phyloP scores from a whole-genome alignment of 2,797 vertebrate genomes.

The Phalloptychus januarius region DNA sequence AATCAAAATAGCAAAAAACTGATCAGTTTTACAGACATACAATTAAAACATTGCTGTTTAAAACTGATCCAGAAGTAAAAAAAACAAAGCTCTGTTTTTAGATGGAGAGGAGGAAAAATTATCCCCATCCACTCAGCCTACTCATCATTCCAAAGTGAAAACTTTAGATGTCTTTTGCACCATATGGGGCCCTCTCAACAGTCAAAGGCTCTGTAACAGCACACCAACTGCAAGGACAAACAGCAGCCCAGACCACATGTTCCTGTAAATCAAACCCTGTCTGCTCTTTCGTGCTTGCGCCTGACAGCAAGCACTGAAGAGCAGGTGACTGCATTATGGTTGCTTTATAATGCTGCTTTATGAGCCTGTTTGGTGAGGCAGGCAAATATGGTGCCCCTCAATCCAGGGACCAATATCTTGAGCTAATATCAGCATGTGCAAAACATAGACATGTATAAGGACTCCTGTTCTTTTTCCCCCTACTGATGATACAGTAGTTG shows the following conservation, averaged over 20 bases:
- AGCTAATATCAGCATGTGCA: not conserved
- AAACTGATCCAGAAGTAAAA: not conserved
- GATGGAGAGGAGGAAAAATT: not conserved
- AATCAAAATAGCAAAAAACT: not conserved
- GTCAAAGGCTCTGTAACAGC: conserved; percentile 61
- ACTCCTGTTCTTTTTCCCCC: not conserved
- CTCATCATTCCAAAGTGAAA: conserved; percentile 46
- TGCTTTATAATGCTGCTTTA: conserved; percentile 39
- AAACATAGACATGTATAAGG: not conserved
- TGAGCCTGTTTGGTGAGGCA: conserved; percentile 14
- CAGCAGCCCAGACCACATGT: conserved; percentile 72
- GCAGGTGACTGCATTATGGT: conserved; percentile 62
- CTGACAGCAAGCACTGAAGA: conserved; percentile 54
- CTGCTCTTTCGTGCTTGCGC: conserved; percentile 46
- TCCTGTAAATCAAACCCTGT: conserved; percentile 72
- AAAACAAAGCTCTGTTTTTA: not conserved
- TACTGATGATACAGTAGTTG: not conserved
- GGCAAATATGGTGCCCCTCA: not conserved
- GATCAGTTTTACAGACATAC: not conserved
- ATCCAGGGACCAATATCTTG: not conserved
- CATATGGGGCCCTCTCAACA: conserved; percentile 69
- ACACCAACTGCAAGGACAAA: conserved; percentile 73
- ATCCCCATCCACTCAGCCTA: conserved; percentile 3
- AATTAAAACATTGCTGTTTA: not conserved
- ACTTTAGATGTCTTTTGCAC: conserved; percentile 59